Base-by-base conservation (phyloP, 2,113 vertebrate genomes). In the Uria aalge region DNA sequence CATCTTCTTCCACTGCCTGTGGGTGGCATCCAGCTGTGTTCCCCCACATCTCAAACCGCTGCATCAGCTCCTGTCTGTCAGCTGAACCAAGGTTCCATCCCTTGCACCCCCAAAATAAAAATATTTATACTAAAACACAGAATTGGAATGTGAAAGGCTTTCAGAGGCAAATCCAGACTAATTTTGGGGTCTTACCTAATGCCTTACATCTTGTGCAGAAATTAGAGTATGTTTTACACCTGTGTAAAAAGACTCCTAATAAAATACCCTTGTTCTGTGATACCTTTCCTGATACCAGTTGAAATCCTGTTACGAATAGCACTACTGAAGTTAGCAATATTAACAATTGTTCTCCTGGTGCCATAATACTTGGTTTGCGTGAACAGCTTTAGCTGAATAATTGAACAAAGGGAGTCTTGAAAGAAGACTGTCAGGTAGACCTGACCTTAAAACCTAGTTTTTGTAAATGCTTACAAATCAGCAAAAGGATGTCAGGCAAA, bases 371-470 rank as follows among this genome's bases (percentile, higher is more conserved):
- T 48, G 72, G 29, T 91, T 90, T 85, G 73, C 77, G 41, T 11
- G n/a, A 90, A 2, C 66, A 91, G 43, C 69, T 91, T 90, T 34
- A 38, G 68, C 81, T 96, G 85, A 92, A 80, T 91, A 75, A 94
- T 88, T 91, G 73, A 91, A 86, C 82, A 83, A 90, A 88, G 64
- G 26, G 55, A 64, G 12, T 24, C 71, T 67, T 77, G 53, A 79
- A 57, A 38, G 69, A 48, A 7, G 6, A 3, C 45, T 41, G 52
- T 26, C 92, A 86, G 82, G 45, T 79, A 86, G 52, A 73, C 16
- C 56, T 93, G 90, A 76, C 90, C 84, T 90, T 95, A 87, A 95
- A 92, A 78, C 60, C 80, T 29, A 67, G 23, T 59, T 91, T 76
- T 85, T 48, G 18, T 45, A n/a, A 75, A 36, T 72, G 77, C 78